Conservation (phyloP, 2,113 vertebrate genomes). For the Harpagus bidentatus region DNA sequence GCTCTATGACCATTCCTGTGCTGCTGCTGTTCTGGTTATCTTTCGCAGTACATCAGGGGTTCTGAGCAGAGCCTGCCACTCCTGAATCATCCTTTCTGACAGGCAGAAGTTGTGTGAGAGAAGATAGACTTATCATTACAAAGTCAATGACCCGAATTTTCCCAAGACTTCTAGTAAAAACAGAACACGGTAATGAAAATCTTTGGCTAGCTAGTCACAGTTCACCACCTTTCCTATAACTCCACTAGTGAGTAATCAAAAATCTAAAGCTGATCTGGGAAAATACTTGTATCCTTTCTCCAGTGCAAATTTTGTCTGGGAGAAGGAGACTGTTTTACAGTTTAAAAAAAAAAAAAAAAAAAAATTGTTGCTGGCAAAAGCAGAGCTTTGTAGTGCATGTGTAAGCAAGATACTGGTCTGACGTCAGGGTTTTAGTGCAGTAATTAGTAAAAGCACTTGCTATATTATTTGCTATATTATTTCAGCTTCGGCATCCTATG, state of each 20-base stretch:
- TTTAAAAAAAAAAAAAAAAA: neutral
- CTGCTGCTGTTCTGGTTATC: neutral
- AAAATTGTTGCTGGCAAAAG: neutral
- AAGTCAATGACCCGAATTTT: slow-evolving; percentile 11
- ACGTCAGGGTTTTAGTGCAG: neutral
- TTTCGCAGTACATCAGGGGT: neutral
- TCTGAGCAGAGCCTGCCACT: neutral
- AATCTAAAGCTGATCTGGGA: neutral
- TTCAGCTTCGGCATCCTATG: neutral
- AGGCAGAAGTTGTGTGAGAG: neutral
- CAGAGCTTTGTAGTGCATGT: neutral
- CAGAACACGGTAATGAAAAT: neutral
- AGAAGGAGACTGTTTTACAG: neutral
- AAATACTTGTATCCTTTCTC: neutral
- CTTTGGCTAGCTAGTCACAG: neutral
- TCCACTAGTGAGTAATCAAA: neutral
- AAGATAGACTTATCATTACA: neutral
- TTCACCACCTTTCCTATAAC: neutral
- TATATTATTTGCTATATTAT: neutral
- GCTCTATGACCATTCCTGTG: neutral
- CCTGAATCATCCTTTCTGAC: slow-evolving; percentile 24
- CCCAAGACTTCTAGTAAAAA: neutral
- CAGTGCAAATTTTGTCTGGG: neutral
- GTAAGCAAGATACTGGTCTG: neutral
- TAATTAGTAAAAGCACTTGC: neutral